These are phyloP conservation scores for Frankliniella fusca DNA, from an alignment of 2,888 invertebrate species.

Conservation along the genomic window DNA sequence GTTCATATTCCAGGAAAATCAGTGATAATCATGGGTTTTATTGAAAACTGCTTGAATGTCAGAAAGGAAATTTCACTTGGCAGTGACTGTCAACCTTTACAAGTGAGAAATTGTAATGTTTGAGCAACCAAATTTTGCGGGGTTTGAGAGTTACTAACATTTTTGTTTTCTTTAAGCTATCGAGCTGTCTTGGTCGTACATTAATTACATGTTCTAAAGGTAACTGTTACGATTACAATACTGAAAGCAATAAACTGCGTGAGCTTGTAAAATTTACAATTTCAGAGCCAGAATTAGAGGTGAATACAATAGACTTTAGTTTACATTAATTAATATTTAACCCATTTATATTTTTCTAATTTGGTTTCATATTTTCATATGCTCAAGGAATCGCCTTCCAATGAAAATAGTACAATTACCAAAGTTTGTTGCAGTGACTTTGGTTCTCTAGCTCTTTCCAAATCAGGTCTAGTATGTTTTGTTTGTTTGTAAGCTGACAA, in stretches of 20 bases:
- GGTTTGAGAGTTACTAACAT: background rate
- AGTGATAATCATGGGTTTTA: background rate
- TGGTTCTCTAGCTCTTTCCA: background rate
- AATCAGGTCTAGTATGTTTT: background rate
- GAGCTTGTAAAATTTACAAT: constrained; percentile 37
- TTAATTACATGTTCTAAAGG: constrained; percentile 38
- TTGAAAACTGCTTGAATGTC: background rate
- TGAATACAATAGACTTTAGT: constrained; percentile 21
- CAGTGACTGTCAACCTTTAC: background rate
- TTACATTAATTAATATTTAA: background rate
- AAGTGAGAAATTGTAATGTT: background rate
- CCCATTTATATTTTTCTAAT: background rate
- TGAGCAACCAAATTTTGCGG: background rate
- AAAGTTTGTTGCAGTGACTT: background rate
- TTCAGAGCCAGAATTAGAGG: constrained; percentile 31
- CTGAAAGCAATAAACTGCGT: constrained; percentile 35
- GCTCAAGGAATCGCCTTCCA: background rate
- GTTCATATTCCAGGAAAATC: background rate
- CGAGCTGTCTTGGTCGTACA: constrained; percentile 37
- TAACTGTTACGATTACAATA: constrained; percentile 39
- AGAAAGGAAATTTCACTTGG: background rate
- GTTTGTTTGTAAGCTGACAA: background rate
- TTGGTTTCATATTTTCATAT: background rate
- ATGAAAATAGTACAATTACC: background rate
- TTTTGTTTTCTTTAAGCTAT: constrained; percentile 34